phyloP scores from a whole-genome alignment of 1,140 invertebrate species.

The Cylas formicarius region DNA sequence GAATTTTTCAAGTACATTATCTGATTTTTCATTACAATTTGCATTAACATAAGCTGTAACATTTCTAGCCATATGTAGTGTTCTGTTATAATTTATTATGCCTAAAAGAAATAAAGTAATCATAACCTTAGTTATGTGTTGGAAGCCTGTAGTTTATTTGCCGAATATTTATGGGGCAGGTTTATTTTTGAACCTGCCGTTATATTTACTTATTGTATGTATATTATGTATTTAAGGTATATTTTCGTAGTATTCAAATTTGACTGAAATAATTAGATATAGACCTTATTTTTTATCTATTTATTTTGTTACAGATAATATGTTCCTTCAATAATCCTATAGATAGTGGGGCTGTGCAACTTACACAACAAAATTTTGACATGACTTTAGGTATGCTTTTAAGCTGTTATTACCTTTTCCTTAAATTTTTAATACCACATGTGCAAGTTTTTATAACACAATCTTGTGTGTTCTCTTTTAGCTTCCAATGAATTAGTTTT shows the following conservation, averaged over 20 bases:
- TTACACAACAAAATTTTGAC: slow-evolving; percentile 72
- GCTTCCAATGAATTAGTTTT: slow-evolving; percentile 93
- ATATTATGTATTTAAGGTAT: not conserved
- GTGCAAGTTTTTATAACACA: slow-evolving; percentile 12
- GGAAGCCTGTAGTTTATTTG: too few species aligned
- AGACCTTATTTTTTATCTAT: too few species aligned
- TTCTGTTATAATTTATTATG: too few species aligned
- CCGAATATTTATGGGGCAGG: not conserved
- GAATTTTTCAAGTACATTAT: too few species aligned
- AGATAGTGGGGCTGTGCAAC: slow-evolving; percentile 66
- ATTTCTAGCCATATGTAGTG: not conserved
- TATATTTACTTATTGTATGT: not conserved
- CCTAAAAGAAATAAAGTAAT: too few species aligned
- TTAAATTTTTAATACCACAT: not conserved
- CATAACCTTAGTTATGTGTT: too few species aligned
- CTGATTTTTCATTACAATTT: not conserved
- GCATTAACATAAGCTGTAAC: not conserved
- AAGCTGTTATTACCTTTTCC: slow-evolving; percentile 5
- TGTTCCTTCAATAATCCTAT: slow-evolving; percentile 59
- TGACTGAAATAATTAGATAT: slow-evolving; percentile 3
- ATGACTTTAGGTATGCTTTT: slow-evolving; percentile 64
- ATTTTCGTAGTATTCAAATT: slow-evolving; percentile 1
- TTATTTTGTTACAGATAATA: slow-evolving; percentile 53
- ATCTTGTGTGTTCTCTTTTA: slow-evolving; percentile 49
- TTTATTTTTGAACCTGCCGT: not conserved